Evolutionary conservation across 2,888 invertebrate species (phyloP).

Genomic region (Candidula unifasciata): DNA sequence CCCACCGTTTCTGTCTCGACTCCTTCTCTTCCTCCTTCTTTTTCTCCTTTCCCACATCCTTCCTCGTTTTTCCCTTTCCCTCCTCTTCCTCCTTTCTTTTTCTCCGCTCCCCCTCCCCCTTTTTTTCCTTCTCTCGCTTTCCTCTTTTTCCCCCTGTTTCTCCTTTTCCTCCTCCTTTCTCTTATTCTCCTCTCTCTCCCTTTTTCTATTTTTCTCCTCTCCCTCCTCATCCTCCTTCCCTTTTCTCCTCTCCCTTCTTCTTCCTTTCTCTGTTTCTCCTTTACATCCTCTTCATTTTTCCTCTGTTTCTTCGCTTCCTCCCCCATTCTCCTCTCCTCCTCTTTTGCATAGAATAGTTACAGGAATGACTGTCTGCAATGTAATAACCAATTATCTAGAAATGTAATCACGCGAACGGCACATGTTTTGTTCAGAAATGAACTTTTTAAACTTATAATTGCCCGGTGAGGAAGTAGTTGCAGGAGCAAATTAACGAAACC

Average conservation of each 20-base stretch:
- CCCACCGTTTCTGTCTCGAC: not conserved
- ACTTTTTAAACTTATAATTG: too few species aligned
- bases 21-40: not conserved
- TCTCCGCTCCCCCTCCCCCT: not conserved
- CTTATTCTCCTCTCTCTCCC: not conserved
- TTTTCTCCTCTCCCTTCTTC: not conserved
- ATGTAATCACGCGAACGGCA: too few species aligned
- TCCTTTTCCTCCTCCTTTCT: not conserved
- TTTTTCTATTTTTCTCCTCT: slow-evolving; percentile 15
- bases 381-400: too few species aligned
- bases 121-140: not conserved
- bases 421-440: too few species aligned
- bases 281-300: not conserved
- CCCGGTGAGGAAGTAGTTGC: too few species aligned
- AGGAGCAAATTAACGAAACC: too few species aligned
- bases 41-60: not conserved
- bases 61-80: not conserved
- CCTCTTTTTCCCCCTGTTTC: not conserved
- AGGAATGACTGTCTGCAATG: too few species aligned
- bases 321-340: not conserved
- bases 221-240: not conserved
- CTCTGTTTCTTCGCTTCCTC: not conserved
- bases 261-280: not conserved
- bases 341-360: too few species aligned
- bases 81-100: not conserved